Percentiles rank a stretch among this genome's conserved stretches.
Conservation (phyloP, 37 sponge, comb jelly and placozoan species). For the Aplysina aerophoba region DNA sequence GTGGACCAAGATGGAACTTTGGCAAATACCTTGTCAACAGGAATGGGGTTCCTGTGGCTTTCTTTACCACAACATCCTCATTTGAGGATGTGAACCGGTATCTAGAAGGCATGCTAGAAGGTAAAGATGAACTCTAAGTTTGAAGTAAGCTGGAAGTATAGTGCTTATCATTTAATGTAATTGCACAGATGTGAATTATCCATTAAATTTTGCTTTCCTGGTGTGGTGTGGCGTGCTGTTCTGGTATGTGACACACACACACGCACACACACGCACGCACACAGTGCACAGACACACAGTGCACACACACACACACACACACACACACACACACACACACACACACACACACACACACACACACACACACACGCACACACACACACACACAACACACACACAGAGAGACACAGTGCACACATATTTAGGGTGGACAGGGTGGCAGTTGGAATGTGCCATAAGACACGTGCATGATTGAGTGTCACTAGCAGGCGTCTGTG, state of each 20-base stretch:
- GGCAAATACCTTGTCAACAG: constrained; percentile 79
- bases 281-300: constrained; percentile 23
- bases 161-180: background rate
- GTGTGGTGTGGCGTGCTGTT: too few species aligned
- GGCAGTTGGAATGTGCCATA: too few species aligned
- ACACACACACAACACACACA: constrained; percentile 27
- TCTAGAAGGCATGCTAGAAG: constrained; percentile 16
- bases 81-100: background rate
- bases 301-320: constrained; percentile 28
- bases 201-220: too few species aligned
- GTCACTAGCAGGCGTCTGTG: too few species aligned
- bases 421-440: too few species aligned
- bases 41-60: constrained; percentile 66
- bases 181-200: background rate
- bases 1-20: constrained; percentile 79
- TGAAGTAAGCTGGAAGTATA: too few species aligned
- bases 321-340: constrained; percentile 30
- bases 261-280: constrained; percentile 10
- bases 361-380: constrained; percentile 28
- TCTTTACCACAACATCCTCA: constrained; percentile 35
- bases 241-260: constrained; percentile 3
- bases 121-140: background rate
- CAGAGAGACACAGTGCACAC: constrained; percentile 9
- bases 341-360: constrained; percentile 17
- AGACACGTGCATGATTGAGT: too few species aligned